phyloP scores from a whole-genome alignment of 1,140 invertebrate genomes.

The Drosophila bocqueti region DNA sequence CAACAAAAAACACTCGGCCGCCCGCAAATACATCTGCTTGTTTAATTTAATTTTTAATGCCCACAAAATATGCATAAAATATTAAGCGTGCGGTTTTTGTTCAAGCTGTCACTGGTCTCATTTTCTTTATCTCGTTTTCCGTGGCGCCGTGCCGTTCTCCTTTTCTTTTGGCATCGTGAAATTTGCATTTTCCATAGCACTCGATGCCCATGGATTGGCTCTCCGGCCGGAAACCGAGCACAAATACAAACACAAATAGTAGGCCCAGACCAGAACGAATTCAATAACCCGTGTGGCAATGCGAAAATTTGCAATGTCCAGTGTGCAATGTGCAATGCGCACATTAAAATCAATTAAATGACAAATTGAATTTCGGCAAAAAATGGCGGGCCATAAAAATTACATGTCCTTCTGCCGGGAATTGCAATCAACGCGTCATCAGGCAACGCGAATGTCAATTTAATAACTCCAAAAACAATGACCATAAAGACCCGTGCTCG shows the following conservation, averaged over 20 bases:
- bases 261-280: constrained; percentile 28
- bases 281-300: constrained; percentile 43
- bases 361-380: constrained; percentile 81
- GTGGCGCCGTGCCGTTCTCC: background rate
- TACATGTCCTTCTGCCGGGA: constrained; percentile 80
- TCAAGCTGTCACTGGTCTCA: constrained; percentile 30
- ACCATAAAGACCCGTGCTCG: constrained; percentile 13
- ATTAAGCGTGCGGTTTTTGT: constrained; percentile 66
- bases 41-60: constrained; percentile 84
- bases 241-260: constrained; percentile 55
- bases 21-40: constrained; percentile 72
- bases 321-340: constrained; percentile 53
- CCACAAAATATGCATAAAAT: constrained; percentile 82
- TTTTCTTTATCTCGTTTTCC: constrained; percentile 19
- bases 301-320: constrained; percentile 39
- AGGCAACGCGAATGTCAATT: constrained; percentile 73
- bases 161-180: constrained; percentile 39
- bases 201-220: constrained; percentile 26
- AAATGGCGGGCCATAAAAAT: constrained; percentile 79
- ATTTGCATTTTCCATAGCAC: constrained; percentile 66
- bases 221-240: constrained; percentile 41
- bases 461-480: constrained; percentile 69
- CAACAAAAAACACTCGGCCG: constrained; percentile 27
- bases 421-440: constrained; percentile 82
- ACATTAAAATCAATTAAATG: constrained; percentile 84